Conservation (phyloP, 2,888 invertebrate genomes). For the Aphrophora alni region DNA sequence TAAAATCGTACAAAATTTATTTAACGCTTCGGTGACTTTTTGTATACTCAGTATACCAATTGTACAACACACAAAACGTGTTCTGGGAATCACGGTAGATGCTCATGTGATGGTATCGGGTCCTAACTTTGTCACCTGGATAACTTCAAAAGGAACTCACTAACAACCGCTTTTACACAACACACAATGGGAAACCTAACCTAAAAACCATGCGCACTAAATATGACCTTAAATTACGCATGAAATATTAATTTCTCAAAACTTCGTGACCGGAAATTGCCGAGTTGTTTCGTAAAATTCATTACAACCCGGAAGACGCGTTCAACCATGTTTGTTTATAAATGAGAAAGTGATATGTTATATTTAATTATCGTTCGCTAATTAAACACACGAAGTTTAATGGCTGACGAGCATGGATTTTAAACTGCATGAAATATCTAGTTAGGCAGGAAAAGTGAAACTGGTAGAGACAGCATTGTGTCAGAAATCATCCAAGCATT, state of each 20-base stretch:
- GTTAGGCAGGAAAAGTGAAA: neutral
- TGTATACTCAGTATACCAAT: too few relatives aligned
- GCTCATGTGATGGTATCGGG: too few relatives aligned
- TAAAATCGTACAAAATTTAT: too few relatives aligned
- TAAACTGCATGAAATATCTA: neutral
- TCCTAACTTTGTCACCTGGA: too few relatives aligned
- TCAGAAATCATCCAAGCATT: neutral
- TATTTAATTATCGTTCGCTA: neutral
- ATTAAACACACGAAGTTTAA: neutral
- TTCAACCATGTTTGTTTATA: neutral
- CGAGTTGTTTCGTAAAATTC: neutral
- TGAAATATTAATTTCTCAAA: neutral
- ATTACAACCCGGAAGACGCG: neutral
- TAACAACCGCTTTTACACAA: too few relatives aligned
- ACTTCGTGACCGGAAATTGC: neutral
- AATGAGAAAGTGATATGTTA: slow-evolving; percentile 1
- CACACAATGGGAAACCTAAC: too few relatives aligned
- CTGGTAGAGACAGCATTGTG: neutral
- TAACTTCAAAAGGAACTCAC: too few relatives aligned
- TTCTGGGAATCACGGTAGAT: too few relatives aligned
- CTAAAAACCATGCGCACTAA: neutral
- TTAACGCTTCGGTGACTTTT: too few relatives aligned
- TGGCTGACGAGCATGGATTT: too few relatives aligned
- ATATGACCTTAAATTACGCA: neutral
- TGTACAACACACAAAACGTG: too few relatives aligned